phyloP scores from a whole-genome alignment of 2,797 vertebrate genomes.

The Phrynocephalus guinanensis region DNA sequence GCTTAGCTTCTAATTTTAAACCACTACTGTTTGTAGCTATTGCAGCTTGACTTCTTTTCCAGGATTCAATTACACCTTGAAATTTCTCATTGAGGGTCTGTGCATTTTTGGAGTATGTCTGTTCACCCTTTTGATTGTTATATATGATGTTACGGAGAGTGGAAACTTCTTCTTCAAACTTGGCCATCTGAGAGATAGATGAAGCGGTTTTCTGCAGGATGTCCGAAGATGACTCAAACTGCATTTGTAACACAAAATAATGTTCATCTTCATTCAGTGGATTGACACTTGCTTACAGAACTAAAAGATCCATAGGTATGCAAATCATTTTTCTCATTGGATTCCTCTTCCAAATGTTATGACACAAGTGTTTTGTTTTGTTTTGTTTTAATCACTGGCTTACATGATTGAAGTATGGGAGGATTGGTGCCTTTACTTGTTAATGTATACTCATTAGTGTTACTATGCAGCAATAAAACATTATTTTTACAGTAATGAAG shows the following conservation, averaged over 20 bases:
- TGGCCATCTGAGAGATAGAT: constrained; percentile 79
- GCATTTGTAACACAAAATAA: constrained; percentile 94
- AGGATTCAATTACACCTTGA: constrained; percentile 84
- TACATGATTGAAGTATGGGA: background rate
- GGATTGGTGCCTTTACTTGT: background rate
- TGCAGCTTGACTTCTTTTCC: constrained; percentile 81
- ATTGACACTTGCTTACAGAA: constrained; percentile 53
- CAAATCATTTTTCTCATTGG: constrained; percentile 13
- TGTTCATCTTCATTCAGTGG: constrained; percentile 69
- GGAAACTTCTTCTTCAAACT: constrained; percentile 84
- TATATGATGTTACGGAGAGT: constrained; percentile 78
- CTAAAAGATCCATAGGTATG: constrained; percentile 23
- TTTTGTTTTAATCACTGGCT: too few species aligned
- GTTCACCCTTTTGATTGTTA: constrained; percentile 81
- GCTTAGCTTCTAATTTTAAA: constrained; percentile 86
- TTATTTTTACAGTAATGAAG: background rate
- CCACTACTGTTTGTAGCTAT: constrained; percentile 77
- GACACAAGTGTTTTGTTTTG: background rate
- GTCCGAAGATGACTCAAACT: constrained; percentile 89
- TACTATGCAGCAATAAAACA: background rate
- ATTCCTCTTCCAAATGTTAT: constrained; percentile 5
- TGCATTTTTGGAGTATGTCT: constrained; percentile 79
- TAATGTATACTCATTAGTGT: constrained; percentile 10
- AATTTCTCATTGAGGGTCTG: constrained; percentile 83
- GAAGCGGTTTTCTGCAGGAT: constrained; percentile 82